Conservation (phyloP, 2,113 vertebrate genomes). For the Chloebia gouldiae region DNA sequence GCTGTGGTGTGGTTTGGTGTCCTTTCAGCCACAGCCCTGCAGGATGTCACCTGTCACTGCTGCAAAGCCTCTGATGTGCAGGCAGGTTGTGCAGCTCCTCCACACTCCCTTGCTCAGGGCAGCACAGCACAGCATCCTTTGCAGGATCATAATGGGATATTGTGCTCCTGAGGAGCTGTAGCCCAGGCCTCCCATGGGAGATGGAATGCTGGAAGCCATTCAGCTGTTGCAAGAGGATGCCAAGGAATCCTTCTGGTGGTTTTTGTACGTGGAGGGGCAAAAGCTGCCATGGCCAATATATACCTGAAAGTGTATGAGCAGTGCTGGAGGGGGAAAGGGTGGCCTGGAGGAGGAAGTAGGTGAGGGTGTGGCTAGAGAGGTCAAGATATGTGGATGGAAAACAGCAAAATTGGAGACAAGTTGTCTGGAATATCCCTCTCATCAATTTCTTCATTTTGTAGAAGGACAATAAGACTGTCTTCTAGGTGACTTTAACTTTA, state of each 20-base stretch:
- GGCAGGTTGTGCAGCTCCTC: neutral
- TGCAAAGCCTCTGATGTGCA: neutral
- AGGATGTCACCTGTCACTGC: neutral
- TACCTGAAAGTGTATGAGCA: neutral
- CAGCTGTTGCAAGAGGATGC: neutral
- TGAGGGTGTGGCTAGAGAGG: neutral
- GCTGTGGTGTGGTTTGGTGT: neutral
- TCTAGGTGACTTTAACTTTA: neutral
- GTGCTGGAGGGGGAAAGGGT: neutral
- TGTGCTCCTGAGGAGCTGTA: neutral
- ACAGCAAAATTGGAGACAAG: neutral
- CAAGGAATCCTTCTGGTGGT: accelerated
- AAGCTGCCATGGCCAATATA: neutral
- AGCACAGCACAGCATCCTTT: neutral
- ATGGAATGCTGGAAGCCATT: neutral
- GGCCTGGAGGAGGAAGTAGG: too few species aligned
- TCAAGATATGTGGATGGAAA: neutral
- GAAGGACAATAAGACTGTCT: neutral
- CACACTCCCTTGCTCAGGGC: accelerated
- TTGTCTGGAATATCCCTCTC: neutral
- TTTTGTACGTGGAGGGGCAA: neutral
- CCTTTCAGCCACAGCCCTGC: neutral
- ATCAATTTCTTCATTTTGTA: neutral
- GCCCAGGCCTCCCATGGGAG: neutral
- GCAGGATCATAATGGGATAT: neutral